Base-by-base conservation (phyloP, 2,888 invertebrate species). In the Epirrhoe tristata region DNA sequence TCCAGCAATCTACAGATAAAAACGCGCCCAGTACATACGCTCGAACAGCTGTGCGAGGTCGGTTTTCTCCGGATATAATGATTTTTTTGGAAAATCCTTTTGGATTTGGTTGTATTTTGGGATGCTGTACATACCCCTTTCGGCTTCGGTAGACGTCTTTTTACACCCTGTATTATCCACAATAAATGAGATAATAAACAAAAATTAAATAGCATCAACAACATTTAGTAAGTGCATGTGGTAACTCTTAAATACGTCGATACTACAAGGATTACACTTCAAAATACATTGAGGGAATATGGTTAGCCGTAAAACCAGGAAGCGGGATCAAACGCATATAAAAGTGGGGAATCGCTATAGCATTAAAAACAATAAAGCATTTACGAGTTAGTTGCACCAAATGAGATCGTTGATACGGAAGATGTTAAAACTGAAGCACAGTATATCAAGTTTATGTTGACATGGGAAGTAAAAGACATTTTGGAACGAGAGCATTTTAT, bases 361-460 rank as follows among this genome's bases (percentile, higher is more conserved):
- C 74, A 81, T 83, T 82, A 83, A 85, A 80, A 83, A 85, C 81
- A 83, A 78, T 87, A 85, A 87, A 87, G 79, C 79, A 75, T 89
- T 89, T 88, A 90, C 82, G 86, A 85, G 74, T 72, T 69, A 72
- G 61, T 72, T 67, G 71, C 62, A 74, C 69, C 46, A 70, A 81
- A 83, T 77, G 81, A 77, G 85, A 81, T 77, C 82, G 76, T 77
- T 77, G 81, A 79, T 80, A 74, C 73, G 70, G 70, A 73, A 71
- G 71, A 73, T 74, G 65, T 72, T 71, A 70, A 74, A 72, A 55
- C 58, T 68, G 73, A 58, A 72, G 67, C 57, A 70, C 64, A 60
- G 48, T 68, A 72, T 67, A 68, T 68, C 65, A 72, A 67, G 58
- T 68, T 68, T 70, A 70, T 71, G 66, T 64, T n/a, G 52, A 58